Evolutionary conservation across 2,113 vertebrate genomes (phyloP).

Genomic region (Sylvia atricapilla): DNA sequence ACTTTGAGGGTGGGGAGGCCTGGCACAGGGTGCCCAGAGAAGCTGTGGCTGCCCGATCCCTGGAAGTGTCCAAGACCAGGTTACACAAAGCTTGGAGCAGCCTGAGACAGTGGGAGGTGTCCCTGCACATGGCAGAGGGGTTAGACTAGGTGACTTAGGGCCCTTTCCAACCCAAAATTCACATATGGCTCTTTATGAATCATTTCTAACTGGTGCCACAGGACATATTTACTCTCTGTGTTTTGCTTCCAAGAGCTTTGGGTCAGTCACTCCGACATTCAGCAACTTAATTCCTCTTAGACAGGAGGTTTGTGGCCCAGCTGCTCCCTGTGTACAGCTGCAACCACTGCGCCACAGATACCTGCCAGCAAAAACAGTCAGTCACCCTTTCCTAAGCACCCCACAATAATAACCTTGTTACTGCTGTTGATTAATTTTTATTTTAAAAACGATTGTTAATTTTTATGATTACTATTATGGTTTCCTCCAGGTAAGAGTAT

Average conservation of each 20-base stretch:
- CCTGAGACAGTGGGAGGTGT: no score
- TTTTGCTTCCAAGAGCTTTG: neutral
- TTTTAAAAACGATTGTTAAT: no score
- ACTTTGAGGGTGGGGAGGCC: neutral
- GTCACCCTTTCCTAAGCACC: neutral
- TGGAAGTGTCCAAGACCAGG: neutral
- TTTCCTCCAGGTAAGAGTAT: neutral
- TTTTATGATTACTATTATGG: neutral
- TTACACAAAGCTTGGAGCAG: neutral
- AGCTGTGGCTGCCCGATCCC: neutral
- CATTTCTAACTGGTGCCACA: neutral
- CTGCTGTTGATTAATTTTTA: neutral
- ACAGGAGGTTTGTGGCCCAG: neutral
- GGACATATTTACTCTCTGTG: neutral
- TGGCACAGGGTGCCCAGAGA: neutral
- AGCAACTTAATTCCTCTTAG: neutral
- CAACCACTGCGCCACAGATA: neutral
- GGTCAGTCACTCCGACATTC: neutral
- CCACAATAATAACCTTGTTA: neutral
- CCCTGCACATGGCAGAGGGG: neutral
- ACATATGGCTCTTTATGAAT: neutral
- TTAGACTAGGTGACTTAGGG: neutral
- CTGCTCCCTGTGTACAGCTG: neutral
- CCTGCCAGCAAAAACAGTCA: neutral
- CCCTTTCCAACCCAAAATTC: neutral